Evolutionary conservation across 2,113 vertebrate species (phyloP), one percentile per base, ranked within the genome.

Genomic region (Gymnogyps californianus): DNA sequence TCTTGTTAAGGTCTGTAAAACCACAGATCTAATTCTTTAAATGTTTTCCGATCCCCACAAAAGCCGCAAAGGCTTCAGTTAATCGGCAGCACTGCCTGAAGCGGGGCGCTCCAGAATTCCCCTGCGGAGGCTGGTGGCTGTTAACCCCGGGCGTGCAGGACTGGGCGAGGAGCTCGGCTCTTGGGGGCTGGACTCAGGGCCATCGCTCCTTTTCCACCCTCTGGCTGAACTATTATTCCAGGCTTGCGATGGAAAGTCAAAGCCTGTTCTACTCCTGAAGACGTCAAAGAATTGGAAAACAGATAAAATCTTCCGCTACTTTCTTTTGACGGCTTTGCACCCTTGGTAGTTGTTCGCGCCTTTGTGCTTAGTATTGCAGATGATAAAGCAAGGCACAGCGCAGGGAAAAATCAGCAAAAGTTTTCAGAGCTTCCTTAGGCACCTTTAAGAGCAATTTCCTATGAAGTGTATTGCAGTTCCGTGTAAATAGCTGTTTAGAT

Each of bases 161-260:
- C 22, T 7, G 17, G 38, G 24, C 4, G 34, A 14, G 40, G 34
- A 58, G 51, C 66, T 79, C 25, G 2, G 13, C n/a, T 54, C 24
- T 0, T 1, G 20, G 6, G 21, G 44, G 36, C 4, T 17, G 59
- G 29, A 2, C 32, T 13, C 9, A 1, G 52, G 47, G 11, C 1
- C 6, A 18, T 4, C 1, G 1, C 28, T 16, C 11, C 66, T n/a
- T 31, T 61, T 15, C 34, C 51, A 29, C 22, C 34, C 65, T 40
- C 15, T 8, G 38, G 32, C 57, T 59, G 65, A 44, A 9, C 78
- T 32, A 1, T 16, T 29, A 7, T 7, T 14, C 44, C 59, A 29
- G 12, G 61, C 32, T 38, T 26, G 40, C 1, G 1, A 32, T 34
- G 47, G 67, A 17, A 74, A 61, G 18, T 4, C 7, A 1, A 31